Evolutionary conservation across 2,888 invertebrate genomes (phyloP).

Genomic region (Philereme transversata): DNA sequence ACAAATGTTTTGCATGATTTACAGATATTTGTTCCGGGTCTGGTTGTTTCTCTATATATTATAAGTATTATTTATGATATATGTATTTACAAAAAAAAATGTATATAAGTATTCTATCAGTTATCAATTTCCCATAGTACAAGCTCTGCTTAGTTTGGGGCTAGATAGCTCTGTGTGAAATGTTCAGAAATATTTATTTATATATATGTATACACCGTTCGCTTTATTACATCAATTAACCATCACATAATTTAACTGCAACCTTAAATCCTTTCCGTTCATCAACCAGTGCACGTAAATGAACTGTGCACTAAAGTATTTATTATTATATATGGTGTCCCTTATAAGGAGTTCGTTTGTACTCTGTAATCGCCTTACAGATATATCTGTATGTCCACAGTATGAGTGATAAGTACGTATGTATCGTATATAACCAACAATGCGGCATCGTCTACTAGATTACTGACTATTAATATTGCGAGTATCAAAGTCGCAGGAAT

Average conservation of each 20-base stretch:
- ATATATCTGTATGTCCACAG: slow-evolving; percentile 46
- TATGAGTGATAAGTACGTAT: slow-evolving; percentile 48
- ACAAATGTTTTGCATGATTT: too few relatives aligned
- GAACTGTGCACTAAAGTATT: slow-evolving; percentile 44
- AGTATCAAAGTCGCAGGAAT: neutral
- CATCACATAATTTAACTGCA: slow-evolving; percentile 21
- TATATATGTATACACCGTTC: too few relatives aligned
- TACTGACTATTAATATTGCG: slow-evolving; percentile 1
- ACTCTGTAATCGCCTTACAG: slow-evolving; percentile 62
- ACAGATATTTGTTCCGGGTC: too few relatives aligned
- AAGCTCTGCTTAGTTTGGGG: too few relatives aligned
- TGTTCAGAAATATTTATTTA: too few relatives aligned
- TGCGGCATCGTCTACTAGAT: slow-evolving; percentile 35
- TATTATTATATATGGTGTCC: slow-evolving; percentile 37
- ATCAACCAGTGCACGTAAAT: slow-evolving; percentile 52
- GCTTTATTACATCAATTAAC: neutral
- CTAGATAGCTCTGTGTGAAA: too few relatives aligned
- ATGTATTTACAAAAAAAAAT: too few relatives aligned
- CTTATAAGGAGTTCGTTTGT: slow-evolving; percentile 70
- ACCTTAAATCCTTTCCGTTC: slow-evolving; percentile 46
- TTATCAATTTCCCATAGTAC: too few relatives aligned
- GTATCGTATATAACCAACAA: slow-evolving; percentile 66
- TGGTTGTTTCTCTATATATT: too few relatives aligned
- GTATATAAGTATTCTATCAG: too few relatives aligned
- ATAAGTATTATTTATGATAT: too few relatives aligned